Evolutionary conservation across 2,113 vertebrate species (phyloP).

Genomic region (Sterrhoptilus dennistouni): DNA sequence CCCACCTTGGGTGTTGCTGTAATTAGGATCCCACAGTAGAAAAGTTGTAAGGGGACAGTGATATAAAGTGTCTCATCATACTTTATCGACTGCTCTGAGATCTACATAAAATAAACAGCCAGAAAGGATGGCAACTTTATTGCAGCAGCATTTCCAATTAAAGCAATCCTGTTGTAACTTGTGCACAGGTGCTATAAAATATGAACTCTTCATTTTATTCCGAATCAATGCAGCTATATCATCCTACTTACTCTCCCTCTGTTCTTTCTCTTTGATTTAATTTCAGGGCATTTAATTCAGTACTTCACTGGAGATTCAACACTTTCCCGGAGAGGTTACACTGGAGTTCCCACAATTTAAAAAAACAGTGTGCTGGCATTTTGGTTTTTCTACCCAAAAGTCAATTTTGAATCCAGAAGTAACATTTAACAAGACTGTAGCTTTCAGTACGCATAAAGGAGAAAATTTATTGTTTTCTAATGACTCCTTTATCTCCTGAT

Average conservation of each 20-base stretch:
- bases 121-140: neutral
- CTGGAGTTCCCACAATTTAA: neutral
- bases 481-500: neutral
- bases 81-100: neutral
- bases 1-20: neutral
- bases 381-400: neutral
- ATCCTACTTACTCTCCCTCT: accelerated
- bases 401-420: neutral
- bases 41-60: neutral
- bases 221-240: neutral
- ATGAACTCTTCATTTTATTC: neutral
- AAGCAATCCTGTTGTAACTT: neutral
- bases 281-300: neutral
- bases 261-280: neutral
- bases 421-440: neutral
- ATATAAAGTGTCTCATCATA: neutral
- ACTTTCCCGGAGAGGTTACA: neutral
- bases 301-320: neutral
- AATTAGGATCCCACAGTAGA: neutral
- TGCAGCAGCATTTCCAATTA: neutral
- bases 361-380: neutral
- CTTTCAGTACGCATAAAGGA: neutral
- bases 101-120: neutral
- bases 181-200: neutral
- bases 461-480: neutral